Conservation (phyloP, 2,888 invertebrate genomes). For the Neria commutata region DNA sequence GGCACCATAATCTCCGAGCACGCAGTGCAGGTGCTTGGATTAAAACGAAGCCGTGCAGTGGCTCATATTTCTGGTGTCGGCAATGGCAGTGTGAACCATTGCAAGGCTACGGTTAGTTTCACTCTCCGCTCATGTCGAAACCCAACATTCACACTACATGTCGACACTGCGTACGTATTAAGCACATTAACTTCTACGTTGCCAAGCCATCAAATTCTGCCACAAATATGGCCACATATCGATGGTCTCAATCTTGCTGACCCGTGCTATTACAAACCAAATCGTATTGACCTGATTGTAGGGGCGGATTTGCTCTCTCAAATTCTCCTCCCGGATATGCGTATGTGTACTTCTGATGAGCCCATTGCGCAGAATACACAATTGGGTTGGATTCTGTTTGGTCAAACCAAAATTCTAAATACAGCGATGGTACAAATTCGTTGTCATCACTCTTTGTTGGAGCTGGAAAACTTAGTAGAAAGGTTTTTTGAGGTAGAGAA, state of each 20-base stretch:
- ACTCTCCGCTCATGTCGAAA: slow-evolving; percentile 3
- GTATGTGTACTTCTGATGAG: neutral
- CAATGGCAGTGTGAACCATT: neutral
- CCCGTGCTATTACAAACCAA: neutral
- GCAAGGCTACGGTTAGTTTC: slow-evolving; percentile 9
- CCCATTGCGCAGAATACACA: neutral
- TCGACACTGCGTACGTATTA: neutral
- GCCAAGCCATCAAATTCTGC: neutral
- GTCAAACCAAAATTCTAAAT: neutral
- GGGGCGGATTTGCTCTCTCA: neutral
- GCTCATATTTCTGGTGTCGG: slow-evolving; percentile 17
- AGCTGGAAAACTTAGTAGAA: neutral
- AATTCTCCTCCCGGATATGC: neutral
- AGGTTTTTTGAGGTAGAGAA: neutral
- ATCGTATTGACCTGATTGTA: neutral
- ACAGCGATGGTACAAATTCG: neutral
- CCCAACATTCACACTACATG: neutral
- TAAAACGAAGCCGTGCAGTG: neutral
- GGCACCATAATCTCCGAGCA: slow-evolving; percentile 16
- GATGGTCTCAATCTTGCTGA: slow-evolving; percentile 4
- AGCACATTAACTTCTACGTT: neutral
- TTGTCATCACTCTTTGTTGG: neutral
- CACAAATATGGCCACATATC: neutral
- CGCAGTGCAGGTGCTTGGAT: slow-evolving; percentile 11
- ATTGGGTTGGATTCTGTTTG: neutral